phyloP scores from a whole-genome alignment of 2,888 invertebrate genomes.

The Lycophotia porphyrea region DNA sequence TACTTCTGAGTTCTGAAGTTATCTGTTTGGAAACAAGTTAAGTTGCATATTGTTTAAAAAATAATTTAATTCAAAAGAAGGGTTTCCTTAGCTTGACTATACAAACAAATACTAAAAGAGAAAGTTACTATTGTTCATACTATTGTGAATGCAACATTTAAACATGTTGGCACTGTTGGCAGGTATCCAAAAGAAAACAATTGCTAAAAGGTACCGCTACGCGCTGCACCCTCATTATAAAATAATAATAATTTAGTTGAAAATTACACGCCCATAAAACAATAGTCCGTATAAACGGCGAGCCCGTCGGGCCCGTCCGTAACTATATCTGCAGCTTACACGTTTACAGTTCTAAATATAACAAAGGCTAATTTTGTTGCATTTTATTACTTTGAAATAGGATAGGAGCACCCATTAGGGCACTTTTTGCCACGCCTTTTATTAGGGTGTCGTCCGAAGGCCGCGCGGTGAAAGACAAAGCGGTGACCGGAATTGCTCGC shows the following conservation, averaged over 20 bases:
- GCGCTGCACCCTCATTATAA: conserved; percentile 56
- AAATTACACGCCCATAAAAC: conserved; percentile 82
- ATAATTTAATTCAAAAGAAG: not conserved
- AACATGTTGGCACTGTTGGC: conserved; percentile 36
- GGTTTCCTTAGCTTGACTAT: not conserved
- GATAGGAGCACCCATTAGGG: conserved; percentile 88
- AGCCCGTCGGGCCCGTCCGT: conserved; percentile 73
- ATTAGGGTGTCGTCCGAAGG: conserved; percentile 90
- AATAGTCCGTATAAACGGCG: conserved; percentile 74
- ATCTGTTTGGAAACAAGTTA: not conserved
- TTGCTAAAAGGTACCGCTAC: conserved; percentile 45
- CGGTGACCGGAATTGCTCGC: conserved; percentile 85
- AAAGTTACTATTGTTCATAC: conserved; percentile 43
- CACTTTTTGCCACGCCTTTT: conserved; percentile 89
- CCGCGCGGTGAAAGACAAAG: conserved; percentile 88
- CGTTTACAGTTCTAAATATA: conserved; percentile 83
- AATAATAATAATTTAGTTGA: conserved; percentile 67
- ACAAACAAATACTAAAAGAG: conserved; percentile 31
- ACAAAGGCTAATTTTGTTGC: conserved; percentile 90
- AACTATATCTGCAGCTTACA: conserved; percentile 77
- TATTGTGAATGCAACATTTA: conserved; percentile 29
- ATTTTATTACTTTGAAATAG: conserved; percentile 89
- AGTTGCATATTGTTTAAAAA: not conserved
- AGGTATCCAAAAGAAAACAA: conserved; percentile 52
- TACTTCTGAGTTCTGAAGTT: not conserved